Evolutionary conservation across 2,797 vertebrate genomes (phyloP).

Genomic region (Smutsia gigantea): DNA sequence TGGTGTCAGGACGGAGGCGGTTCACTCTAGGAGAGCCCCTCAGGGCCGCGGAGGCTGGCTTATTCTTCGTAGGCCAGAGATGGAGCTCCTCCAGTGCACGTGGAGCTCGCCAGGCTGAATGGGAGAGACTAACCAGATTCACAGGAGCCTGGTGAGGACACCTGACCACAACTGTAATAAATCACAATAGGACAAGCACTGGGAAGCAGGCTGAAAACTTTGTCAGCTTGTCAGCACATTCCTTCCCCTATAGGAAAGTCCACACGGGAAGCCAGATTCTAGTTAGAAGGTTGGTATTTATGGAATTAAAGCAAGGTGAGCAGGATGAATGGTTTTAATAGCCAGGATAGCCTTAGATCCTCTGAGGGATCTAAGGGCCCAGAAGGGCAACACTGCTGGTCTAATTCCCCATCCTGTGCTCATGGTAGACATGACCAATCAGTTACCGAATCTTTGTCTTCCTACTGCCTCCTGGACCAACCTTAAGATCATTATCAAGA

Average conservation of each 20-base stretch:
- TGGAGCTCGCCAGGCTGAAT: slow-evolving; percentile 3
- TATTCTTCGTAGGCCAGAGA: background rate
- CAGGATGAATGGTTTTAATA: background rate
- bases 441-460: background rate
- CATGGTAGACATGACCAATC: background rate
- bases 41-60: background rate
- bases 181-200: slow-evolving; percentile 35
- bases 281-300: background rate
- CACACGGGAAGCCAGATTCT: background rate
- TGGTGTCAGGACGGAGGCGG: background rate
- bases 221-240: slow-evolving; percentile 63
- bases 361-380: background rate
- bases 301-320: slow-evolving; percentile 23
- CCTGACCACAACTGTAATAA: slow-evolving; percentile 67
- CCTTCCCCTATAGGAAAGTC: background rate
- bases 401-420: background rate
- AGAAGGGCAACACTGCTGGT: fast-evolving
- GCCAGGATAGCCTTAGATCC: background rate
- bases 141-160: slow-evolving; percentile 44
- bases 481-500: background rate
- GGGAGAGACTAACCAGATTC: background rate
- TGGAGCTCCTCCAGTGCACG: background rate
- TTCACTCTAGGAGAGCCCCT: no score
- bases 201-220: slow-evolving; percentile 29
- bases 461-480: background rate